Conservation (phyloP, 2,888 invertebrate species). For the Ditula angustiorana region DNA sequence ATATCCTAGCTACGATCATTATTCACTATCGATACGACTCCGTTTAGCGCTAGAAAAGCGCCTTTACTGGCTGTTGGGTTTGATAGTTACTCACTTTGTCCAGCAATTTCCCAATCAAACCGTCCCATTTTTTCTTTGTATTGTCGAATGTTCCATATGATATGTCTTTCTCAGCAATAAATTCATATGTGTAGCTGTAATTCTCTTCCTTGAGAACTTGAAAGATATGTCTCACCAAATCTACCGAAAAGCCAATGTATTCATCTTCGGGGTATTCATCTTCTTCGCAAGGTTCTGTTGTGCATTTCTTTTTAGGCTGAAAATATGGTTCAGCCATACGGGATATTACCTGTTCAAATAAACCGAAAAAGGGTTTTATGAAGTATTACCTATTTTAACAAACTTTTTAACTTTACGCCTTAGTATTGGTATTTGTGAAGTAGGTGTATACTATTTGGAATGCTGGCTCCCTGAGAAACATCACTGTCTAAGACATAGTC, state of each 20-base stretch:
- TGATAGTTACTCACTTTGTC: slow-evolving; percentile 63
- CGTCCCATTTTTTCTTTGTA: slow-evolving; percentile 71
- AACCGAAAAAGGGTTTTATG: neutral
- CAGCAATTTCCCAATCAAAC: slow-evolving; percentile 70
- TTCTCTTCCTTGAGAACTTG: slow-evolving; percentile 77
- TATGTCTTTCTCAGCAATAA: slow-evolving; percentile 58
- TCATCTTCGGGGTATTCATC: slow-evolving; percentile 86
- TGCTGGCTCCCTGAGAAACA: no score
- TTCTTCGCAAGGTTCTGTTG: slow-evolving; percentile 58
- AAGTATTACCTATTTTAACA: neutral
- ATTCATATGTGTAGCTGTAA: slow-evolving; percentile 69
- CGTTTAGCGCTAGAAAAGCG: no score
- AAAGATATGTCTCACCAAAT: slow-evolving; percentile 90
- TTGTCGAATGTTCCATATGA: slow-evolving; percentile 60
- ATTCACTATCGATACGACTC: no score
- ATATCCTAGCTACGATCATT: no score
- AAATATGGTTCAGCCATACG: slow-evolving; percentile 91
- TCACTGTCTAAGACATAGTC: no score
- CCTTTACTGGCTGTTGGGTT: neutral
- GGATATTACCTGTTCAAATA: slow-evolving; percentile 81
- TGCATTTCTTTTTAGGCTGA: slow-evolving; percentile 81
- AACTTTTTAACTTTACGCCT: no score
- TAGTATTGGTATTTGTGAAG: no score
- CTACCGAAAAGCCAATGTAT: slow-evolving; percentile 91
- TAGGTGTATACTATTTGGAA: no score